Evolutionary conservation across 2,888 invertebrate genomes (phyloP).

Genomic region (Volucella inflata): DNA sequence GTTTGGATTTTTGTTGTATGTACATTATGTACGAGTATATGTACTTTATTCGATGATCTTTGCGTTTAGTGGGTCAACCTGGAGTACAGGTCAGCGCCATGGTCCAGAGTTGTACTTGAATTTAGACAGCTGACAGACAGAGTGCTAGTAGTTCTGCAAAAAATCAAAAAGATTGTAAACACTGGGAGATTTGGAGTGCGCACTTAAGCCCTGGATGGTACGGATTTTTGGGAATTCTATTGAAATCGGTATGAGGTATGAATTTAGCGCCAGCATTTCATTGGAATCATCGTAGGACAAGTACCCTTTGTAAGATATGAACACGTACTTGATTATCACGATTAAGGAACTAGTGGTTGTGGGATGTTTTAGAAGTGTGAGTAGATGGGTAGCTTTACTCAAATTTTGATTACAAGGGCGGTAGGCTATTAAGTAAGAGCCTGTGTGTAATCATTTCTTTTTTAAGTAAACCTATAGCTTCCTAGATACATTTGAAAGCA

Average conservation of each 20-base stretch:
- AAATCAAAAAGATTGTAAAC: constrained; percentile 63
- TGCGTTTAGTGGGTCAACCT: constrained; percentile 69
- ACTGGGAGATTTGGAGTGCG: constrained; percentile 36
- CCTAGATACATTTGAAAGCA: too few species aligned
- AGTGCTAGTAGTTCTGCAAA: constrained; percentile 69
- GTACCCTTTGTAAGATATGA: not conserved
- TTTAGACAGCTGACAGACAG: constrained; percentile 58
- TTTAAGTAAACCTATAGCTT: too few species aligned
- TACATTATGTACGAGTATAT: not conserved
- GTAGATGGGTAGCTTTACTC: too few species aligned
- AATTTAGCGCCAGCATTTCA: constrained; percentile 50
- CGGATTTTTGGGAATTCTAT: constrained; percentile 53
- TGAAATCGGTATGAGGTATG: constrained; percentile 30
- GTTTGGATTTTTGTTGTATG: constrained; percentile 19
- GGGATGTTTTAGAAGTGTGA: too few species aligned
- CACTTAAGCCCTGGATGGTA: constrained; percentile 36
- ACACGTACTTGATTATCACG: not conserved
- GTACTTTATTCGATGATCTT: constrained; percentile 42
- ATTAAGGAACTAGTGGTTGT: too few species aligned
- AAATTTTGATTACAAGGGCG: too few species aligned
- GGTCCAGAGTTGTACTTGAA: constrained; percentile 51
- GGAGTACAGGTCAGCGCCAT: constrained; percentile 62
- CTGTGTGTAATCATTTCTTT: too few species aligned
- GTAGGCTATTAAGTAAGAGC: too few species aligned
- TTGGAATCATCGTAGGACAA: constrained; percentile 24